Base-by-base conservation (phyloP, 2,113 vertebrate species). In the Callospermophilus lateralis region DNA sequence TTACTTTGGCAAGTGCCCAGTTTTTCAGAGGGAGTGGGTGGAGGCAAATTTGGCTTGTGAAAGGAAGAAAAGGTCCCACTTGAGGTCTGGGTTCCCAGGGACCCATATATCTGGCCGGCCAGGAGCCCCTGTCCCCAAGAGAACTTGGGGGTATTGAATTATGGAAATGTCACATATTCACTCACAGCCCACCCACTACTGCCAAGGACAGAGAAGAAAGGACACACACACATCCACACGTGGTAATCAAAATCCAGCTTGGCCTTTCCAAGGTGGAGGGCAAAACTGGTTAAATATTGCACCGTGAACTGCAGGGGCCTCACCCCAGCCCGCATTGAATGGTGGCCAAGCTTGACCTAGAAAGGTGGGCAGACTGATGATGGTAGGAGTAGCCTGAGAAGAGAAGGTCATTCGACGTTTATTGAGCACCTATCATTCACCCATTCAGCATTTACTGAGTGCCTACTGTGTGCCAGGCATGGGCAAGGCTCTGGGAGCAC, bases 1-100 rank as follows among this genome's bases (percentile, higher is more conserved):
- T 96, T 94, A 96, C 98, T 97, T 97, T 97, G 98, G 97, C 98
- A 94, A 97, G 91, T 94, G 96, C 97, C 97, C 97, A 95, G 97
- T 90, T 97, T 83, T 96, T 83, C 61, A 45, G 93, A 96, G 95
- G 86, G 68, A 77, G 65, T 93, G 48, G 84, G 96, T 94, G 96
- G 78, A 96, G 96, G 95, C 90, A 76, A 95, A 96, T 98, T 97
- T 98, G 97, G 97, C 97, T 98, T 97, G 91, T 84, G 93, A 97
- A 77, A 97, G 90, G 92, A 98, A 96, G 84, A 81, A 95, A 86
- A 96, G 94, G 77, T 63, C 84, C 39, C 45, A 65, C 84, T 80
- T 90, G 96, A 96, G 89, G 89, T 93, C 93, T 89, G 89, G 89
- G 86, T 94, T 97, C 97, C 89, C 89, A 95, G 96, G 89, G 86